Percentiles rank a stretch among this genome's conserved stretches.
Evolutionary conservation across 2,888 invertebrate genomes (phyloP).

Genomic region (Cataglyphis cursor): DNA sequence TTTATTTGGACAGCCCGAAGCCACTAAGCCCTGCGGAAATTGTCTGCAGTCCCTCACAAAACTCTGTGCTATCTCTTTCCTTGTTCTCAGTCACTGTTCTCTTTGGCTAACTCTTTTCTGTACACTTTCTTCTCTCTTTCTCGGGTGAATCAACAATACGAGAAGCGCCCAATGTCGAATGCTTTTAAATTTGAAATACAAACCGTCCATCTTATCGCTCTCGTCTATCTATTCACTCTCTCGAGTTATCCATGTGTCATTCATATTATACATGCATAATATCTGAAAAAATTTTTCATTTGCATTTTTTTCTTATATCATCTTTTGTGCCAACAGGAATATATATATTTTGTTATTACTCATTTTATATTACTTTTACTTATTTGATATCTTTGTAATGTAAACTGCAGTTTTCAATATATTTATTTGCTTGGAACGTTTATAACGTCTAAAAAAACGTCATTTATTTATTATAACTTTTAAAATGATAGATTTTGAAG

Average conservation of each 20-base stretch:
- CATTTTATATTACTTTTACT: background rate
- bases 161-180: slow-evolving; percentile 85
- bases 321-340: background rate
- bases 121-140: slow-evolving; percentile 58
- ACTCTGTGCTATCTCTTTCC: slow-evolving; percentile 73
- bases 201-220: slow-evolving; percentile 82
- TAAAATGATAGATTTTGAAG: background rate
- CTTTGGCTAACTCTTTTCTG: slow-evolving; percentile 59
- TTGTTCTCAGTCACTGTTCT: slow-evolving; percentile 60
- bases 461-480: slow-evolving; percentile 4
- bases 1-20: slow-evolving; percentile 82
- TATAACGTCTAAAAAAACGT: background rate
- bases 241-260: slow-evolving; percentile 63
- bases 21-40: slow-evolving; percentile 84
- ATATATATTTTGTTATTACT: background rate
- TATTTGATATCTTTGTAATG: background rate
- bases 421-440: background rate
- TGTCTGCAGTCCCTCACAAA: slow-evolving; percentile 84
- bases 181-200: slow-evolving; percentile 86
- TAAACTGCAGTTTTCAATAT: background rate
- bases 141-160: slow-evolving; percentile 84
- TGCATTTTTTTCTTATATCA: slow-evolving; percentile 49
- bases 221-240: slow-evolving; percentile 47
- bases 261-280: slow-evolving; percentile 66
- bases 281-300: slow-evolving; percentile 63